These are phyloP conservation scores for Melanotaenia trifasciata DNA, from an alignment of 2,797 vertebrate species.

Conservation along the genomic window DNA sequence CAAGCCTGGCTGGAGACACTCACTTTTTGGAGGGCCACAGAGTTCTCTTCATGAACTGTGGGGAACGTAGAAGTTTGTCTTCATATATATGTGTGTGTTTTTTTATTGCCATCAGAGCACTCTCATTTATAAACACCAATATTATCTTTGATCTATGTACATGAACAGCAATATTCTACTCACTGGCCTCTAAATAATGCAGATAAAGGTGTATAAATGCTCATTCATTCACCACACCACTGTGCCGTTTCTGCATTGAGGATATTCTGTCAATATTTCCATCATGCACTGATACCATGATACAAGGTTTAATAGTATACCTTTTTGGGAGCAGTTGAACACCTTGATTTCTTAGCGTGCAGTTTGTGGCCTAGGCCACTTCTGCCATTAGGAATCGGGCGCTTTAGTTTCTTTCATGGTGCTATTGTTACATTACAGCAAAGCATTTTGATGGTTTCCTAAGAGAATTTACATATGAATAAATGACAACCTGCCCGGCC, in stretches of 20 bases:
- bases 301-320: not conserved
- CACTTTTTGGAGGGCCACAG: constrained; percentile 67
- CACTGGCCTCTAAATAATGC: not conserved
- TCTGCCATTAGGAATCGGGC: not conserved
- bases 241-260: not conserved
- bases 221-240: not conserved
- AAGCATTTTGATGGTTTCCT: constrained; percentile 1
- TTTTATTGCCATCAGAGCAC: constrained; percentile 8
- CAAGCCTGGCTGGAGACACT: constrained; percentile 63
- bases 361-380: not conserved
- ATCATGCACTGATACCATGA: not conserved
- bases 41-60: constrained; percentile 52
- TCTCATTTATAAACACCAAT: not conserved
- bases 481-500: not conserved
- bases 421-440: not conserved
- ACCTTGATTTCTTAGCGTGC: not conserved
- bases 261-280: not conserved
- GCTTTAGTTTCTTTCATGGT: not conserved
- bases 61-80: constrained; percentile 60
- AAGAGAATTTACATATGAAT: not conserved
- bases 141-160: not conserved
- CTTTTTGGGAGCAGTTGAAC: not conserved
- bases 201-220: not conserved
- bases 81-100: constrained; percentile 16
- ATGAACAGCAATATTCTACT: not conserved